Conservation (phyloP, 2,113 vertebrate genomes). For the Chloebia gouldiae region DNA sequence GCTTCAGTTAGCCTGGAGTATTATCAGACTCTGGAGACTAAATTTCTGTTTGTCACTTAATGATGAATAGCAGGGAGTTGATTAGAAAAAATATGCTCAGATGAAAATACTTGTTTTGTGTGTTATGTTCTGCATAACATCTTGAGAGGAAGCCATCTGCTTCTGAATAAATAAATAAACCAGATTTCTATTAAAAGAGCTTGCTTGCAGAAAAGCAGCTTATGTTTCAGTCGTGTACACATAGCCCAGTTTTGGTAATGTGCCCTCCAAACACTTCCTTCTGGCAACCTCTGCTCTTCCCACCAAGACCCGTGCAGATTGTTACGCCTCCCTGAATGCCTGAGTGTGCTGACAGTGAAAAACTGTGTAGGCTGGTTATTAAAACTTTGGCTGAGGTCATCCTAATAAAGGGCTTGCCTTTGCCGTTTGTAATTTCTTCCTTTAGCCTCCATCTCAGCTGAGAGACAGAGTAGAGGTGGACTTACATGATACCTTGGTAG, state of each 20-base stretch:
- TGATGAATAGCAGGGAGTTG: conserved; percentile 61
- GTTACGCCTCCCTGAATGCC: neutral
- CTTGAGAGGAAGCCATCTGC: conserved; percentile 64
- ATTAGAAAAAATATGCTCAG: conserved; percentile 63
- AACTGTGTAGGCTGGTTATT: neutral
- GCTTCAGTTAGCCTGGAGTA: conserved; percentile 18
- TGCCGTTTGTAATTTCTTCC: neutral
- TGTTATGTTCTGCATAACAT: conserved; percentile 59
- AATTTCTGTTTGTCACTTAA: conserved; percentile 60
- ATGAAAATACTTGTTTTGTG: conserved; percentile 56
- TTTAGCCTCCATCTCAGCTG: neutral
- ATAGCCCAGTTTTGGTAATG: neutral
- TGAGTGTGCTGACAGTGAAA: neutral
- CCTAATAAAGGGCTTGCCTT: neutral
- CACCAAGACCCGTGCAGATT: neutral
- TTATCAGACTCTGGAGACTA: conserved; percentile 42
- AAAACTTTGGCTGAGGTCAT: neutral
- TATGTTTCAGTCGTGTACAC: conserved; percentile 32
- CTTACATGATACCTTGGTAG: neutral
- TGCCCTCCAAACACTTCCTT: conserved; percentile 25
- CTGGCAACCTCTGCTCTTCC: conserved; percentile 28
- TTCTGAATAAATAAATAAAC: conserved; percentile 66
- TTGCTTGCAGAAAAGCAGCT: conserved; percentile 56
- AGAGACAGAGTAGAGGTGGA: neutral
- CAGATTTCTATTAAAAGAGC: conserved; percentile 41